phyloP scores from a whole-genome alignment of 2,113 vertebrate species.

The Salvator merianae region DNA sequence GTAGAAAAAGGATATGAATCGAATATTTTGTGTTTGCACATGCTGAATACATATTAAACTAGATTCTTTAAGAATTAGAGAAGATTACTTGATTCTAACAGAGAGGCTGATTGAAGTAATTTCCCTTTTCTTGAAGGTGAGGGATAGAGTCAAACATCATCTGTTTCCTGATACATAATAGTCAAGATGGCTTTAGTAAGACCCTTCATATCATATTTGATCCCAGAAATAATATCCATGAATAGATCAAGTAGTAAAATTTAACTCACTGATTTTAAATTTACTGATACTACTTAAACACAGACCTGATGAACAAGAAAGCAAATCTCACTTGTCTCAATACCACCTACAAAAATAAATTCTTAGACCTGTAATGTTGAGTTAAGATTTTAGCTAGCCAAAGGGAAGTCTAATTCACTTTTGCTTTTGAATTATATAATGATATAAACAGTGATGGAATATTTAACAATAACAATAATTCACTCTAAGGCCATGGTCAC shows the following conservation, averaged over 20 bases:
- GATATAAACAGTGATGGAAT: too few species aligned
- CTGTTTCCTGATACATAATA: constrained; percentile 61
- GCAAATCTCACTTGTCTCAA: not conserved
- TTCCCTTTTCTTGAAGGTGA: constrained; percentile 47
- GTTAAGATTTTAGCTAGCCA: not conserved
- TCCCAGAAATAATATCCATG: not conserved
- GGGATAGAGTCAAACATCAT: constrained; percentile 52
- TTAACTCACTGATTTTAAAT: not conserved
- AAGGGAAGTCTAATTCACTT: not conserved
- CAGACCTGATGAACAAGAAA: too few species aligned
- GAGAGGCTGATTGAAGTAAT: constrained; percentile 45
- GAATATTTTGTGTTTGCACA: constrained; percentile 29
- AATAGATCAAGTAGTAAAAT: not conserved
- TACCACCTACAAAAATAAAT: not conserved
- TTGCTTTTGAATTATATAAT: not conserved
- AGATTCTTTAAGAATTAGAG: constrained; percentile 4
- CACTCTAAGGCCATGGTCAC: too few species aligned
- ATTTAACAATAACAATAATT: too few species aligned
- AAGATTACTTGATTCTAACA: constrained; percentile 47
- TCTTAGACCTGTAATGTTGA: not conserved
- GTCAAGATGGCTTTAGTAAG: constrained; percentile 28
- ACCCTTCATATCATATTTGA: constrained; percentile 26
- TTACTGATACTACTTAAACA: too few species aligned
- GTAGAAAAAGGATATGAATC: constrained; percentile 7
- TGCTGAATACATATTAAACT: not conserved